These are phyloP conservation scores for Ypsolopha scabrella DNA, from an alignment of 2,888 invertebrate species.

Conservation along the genomic window DNA sequence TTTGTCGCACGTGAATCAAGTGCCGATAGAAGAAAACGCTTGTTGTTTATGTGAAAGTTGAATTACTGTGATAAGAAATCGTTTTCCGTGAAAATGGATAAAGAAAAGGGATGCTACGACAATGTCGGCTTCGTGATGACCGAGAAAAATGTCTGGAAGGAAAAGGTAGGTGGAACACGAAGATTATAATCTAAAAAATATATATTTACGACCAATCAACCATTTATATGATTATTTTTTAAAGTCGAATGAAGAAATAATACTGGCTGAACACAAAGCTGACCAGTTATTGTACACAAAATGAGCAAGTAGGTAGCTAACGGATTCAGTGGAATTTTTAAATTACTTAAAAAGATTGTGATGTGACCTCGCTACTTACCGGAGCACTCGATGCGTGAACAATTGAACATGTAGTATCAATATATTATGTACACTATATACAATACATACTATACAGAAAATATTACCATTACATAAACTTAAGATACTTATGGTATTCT, in stretches of 20 bases:
- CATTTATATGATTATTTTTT: background rate
- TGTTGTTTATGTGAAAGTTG: constrained; percentile 13
- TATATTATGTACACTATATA: background rate
- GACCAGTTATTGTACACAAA: too few species aligned
- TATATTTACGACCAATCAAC: too few species aligned
- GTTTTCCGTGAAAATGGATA: constrained; percentile 22
- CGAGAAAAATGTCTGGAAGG: constrained; percentile 38
- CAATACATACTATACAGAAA: too few species aligned
- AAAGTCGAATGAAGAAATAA: background rate
- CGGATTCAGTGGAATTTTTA: constrained; percentile 1
- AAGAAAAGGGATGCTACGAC: constrained; percentile 38
- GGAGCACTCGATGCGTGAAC: constrained; percentile 7
- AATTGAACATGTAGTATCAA: constrained; percentile 1
- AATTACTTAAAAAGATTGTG: background rate
- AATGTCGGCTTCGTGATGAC: constrained; percentile 50
- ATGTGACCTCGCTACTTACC: constrained; percentile 6
- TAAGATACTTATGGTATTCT: too few species aligned
- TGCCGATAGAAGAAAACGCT: constrained; percentile 1
- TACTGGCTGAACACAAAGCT: too few species aligned
- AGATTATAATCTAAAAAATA: too few species aligned
- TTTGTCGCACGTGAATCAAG: constrained; percentile 11
- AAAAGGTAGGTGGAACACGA: constrained; percentile 22
- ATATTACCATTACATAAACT: too few species aligned
- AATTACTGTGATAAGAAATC: constrained; percentile 17
- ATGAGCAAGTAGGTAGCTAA: too few species aligned